Conservation (phyloP, 2,797 vertebrate species). For the Pseudochirops cupreus region DNA sequence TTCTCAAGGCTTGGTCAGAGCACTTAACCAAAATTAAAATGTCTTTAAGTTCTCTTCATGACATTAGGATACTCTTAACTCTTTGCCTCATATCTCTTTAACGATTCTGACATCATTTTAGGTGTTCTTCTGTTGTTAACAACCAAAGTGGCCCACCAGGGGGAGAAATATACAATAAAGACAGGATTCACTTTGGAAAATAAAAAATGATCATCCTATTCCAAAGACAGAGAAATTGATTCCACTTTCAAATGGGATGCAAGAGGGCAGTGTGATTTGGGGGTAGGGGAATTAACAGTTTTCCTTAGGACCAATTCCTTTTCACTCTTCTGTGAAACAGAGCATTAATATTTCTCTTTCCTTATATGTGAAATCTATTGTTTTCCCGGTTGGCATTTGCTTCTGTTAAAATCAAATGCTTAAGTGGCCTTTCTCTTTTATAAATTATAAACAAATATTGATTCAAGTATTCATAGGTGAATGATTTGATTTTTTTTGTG, state of each 20-base stretch:
- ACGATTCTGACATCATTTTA: not conserved
- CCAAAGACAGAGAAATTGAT: not conserved
- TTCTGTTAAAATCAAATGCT: not conserved
- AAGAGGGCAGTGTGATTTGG: not conserved
- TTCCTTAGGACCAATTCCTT: not conserved
- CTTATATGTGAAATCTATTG: not conserved
- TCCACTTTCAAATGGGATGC: not conserved
- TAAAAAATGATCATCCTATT: not conserved
- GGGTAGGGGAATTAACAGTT: not conserved
- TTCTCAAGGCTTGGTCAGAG: not conserved
- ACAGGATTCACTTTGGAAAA: not conserved
- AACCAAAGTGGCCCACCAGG: constrained; percentile 43
- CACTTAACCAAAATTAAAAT: not conserved
- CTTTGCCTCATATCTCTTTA: not conserved
- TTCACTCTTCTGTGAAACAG: not conserved
- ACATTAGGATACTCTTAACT: not conserved
- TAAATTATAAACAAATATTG: not conserved
- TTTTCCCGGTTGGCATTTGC: not conserved
- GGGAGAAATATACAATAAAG: not conserved
- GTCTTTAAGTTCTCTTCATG: constrained; percentile 26
- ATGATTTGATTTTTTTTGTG: not conserved
- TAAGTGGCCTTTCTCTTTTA: not conserved
- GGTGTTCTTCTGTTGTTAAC: not conserved
- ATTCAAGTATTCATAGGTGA: not conserved
- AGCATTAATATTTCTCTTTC: not conserved